Percentiles rank a stretch among this genome's conserved stretches.
Conservation (phyloP, 2,113 vertebrate genomes). For the Istiophorus platypterus region DNA sequence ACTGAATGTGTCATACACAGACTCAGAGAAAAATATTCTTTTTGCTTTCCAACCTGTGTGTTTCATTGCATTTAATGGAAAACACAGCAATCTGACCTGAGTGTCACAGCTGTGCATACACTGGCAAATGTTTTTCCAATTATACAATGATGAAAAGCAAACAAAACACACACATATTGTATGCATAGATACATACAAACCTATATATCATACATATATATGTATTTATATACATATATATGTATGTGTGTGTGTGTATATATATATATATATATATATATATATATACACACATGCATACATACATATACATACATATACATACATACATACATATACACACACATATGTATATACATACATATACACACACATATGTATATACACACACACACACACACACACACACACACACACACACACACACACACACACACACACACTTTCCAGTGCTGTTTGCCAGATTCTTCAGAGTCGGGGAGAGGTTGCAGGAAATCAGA, state of each 20-base stretch:
- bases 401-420: no score
- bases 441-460: conserved; percentile 29
- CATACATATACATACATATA: no score
- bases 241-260: no score
- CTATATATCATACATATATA: background rate
- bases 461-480: conserved; percentile 2
- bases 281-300: background rate
- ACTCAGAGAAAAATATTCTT: background rate
- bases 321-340: no score
- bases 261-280: background rate
- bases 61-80: conserved; percentile 32
- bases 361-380: no score
- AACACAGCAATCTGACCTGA: conserved; percentile 28
- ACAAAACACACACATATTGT: conserved; percentile 27
- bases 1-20: background rate
- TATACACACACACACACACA: no score
- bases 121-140: conserved; percentile 61
- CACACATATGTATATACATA: no score
- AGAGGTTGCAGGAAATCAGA: conserved; percentile 36
- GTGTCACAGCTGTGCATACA: conserved; percentile 67
- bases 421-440: no score
- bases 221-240: no score
- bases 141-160: conserved; percentile 64
- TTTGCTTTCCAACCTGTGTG: conserved; percentile 32
- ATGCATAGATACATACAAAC: background rate